Base-by-base conservation (phyloP, 2,888 invertebrate species). In the Pristionchus fissidentatus region DNA sequence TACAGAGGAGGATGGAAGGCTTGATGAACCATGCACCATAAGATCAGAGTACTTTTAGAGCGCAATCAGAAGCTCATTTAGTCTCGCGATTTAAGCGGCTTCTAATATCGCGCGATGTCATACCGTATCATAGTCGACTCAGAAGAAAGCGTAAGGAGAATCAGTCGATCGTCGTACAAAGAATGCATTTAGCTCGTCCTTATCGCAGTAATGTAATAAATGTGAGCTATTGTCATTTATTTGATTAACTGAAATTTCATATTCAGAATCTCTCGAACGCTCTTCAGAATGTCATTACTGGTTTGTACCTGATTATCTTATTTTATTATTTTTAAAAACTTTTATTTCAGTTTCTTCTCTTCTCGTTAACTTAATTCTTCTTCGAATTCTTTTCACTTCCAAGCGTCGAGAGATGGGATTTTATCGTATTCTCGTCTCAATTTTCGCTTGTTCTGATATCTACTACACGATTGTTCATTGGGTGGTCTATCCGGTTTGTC, bases 401-500 rank as follows among this genome's bases (percentile, higher is more conserved):
- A 19, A 5, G 8, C 10, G 66, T 15, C 66, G 66, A 8, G 66
- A 66, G 13, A 66, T 66, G 22, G 66, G 66, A 19, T 66, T 29
- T 0, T 66, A 66, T 66, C 66, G 66, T 7, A 38, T 38, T 38
- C 66, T 66, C 66, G 38, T 66, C 22, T 35, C 66, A 22, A 38
- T 38, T 3, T 66, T 66, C 38, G 66, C 66, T 7, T 15, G 35
- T 5, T 66, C 66, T 13, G 66, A 66, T 22, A 35, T 66, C 4
- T 38, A 38, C 38, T 66, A 66, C n/a, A 66, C 66, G 8, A 38
- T 7, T 22, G 66, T 66, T 7, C 66, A 66, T 8, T 66, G 35
- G 22, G 35, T 66, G 3, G 66, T 66, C 22, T 66, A 66, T 66
- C 66, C 66, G 66, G 66, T 66, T 38, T 19, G 22, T 55, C 22